Evolutionary conservation across 2,888 invertebrate species (phyloP).

Genomic region (Erebia palarica): DNA sequence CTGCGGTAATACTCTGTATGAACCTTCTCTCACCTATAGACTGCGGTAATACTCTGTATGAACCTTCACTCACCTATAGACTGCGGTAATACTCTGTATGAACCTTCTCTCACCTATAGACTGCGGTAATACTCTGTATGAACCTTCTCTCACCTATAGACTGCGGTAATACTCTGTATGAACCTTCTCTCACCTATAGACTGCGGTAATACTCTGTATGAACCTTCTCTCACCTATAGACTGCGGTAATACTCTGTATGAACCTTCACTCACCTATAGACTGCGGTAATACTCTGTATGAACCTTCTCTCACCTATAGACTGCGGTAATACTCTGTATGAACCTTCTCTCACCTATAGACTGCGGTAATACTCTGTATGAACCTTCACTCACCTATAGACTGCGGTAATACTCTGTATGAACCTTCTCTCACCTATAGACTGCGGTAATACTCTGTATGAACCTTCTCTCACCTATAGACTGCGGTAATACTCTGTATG

Average conservation of each 20-base stretch:
- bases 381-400: conserved; percentile 84
- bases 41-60: conserved; percentile 60
- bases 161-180: conserved; percentile 60
- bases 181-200: conserved; percentile 84
- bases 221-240: conserved; percentile 84
- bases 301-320: conserved; percentile 84
- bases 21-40: conserved; percentile 84
- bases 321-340: conserved; percentile 60
- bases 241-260: conserved; percentile 60
- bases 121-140: conserved; percentile 60
- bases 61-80: conserved; percentile 84
- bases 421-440: conserved; percentile 84
- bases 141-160: conserved; percentile 84
- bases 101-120: conserved; percentile 84
- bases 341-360: conserved; percentile 84
- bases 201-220: conserved; percentile 60
- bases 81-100: conserved; percentile 60
- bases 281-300: conserved; percentile 60
- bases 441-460: conserved; percentile 60
- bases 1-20: conserved; percentile 60
- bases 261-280: conserved; percentile 84
- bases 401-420: conserved; percentile 60
- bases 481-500: conserved; percentile 60
- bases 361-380: conserved; percentile 60
- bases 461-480: conserved; percentile 84